Evolutionary conservation across 2,797 vertebrate species (phyloP), one percentile per base, ranked within the genome.

Genomic region (Toxotes lorentzi): DNA sequence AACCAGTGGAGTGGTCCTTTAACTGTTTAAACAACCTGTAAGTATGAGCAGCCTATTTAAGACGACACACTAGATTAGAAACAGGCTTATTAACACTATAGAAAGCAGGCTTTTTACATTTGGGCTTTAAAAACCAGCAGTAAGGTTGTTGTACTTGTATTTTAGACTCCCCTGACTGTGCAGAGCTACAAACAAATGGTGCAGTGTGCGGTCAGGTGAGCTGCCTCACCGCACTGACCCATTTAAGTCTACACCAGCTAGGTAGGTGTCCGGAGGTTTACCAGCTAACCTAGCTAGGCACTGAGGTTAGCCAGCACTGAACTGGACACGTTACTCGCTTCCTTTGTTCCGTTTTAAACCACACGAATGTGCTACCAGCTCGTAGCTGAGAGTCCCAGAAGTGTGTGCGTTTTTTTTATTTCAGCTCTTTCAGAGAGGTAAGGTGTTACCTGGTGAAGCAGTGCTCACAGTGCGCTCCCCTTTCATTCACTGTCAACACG

Each of bases 401-500:
- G n/a, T 63, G 24, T n/a, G n/a, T n/a, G n/a, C n/a, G n/a, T 45
- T 40, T 23, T 8, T 5, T 0, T 27, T 27, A 3, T 30, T 30
- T 3, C 9, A 41, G 43, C 41, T 34, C 60, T 54, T 38, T 58
- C 4, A 0, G 16, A 8, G 38, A 53, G 17, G 34, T 63, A 4
- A 50, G 60, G 2, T 12, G 61, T 85, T 96, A 99, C 98, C 98
- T 98, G 92, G 94, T 90, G 93, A 99, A 99, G 96, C 98, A 99
- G 92, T 93, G 72, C 35, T 99, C 98, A 89, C 98, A 99, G 92
- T 97, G 96, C 50, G 95, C 94, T 58, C 96, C 97, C 57, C 98
- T 94, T 92, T 99, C 98, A 76, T 93, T 96, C 83, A 95, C 96
- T 1, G 98, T 96, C 91, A 99, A 91, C 85, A 99, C 98, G 88